These are phyloP conservation scores for Calameuta filiformis DNA, from an alignment of 2,888 invertebrate genomes.

Conservation along the genomic window DNA sequence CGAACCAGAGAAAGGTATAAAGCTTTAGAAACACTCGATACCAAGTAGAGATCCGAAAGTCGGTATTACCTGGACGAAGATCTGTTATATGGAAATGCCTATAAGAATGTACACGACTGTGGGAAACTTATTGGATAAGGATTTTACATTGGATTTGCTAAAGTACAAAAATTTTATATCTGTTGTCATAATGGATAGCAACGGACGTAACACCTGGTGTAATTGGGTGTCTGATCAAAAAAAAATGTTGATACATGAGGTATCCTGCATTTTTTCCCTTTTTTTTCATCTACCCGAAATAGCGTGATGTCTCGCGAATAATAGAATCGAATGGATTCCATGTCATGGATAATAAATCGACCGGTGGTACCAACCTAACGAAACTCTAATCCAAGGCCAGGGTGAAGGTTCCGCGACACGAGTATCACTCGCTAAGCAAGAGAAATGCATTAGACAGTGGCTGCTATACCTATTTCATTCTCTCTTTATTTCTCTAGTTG, in stretches of 20 bases:
- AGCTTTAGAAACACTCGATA: not conserved
- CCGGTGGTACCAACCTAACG: not conserved
- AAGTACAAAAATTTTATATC: not conserved
- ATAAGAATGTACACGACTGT: not conserved
- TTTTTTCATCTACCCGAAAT: not conserved
- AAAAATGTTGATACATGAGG: not conserved
- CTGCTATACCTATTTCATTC: constrained; percentile 14
- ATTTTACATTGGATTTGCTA: not conserved
- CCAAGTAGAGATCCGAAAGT: not conserved
- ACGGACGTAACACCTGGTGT: not conserved
- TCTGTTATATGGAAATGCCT: not conserved
- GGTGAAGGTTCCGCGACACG: constrained; percentile 34
- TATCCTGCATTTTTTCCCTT: not conserved
- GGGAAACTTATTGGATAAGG: not conserved
- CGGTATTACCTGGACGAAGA: not conserved
- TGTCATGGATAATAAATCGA: constrained; percentile 46
- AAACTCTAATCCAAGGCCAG: constrained; percentile 22
- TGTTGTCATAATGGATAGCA: not conserved
- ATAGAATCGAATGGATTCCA: constrained; percentile 34
- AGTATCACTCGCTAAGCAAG: constrained; percentile 34
- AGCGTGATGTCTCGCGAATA: constrained; percentile 31
- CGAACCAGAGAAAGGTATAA: not conserved
- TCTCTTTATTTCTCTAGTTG: constrained; percentile 12
- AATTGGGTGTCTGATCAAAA: not conserved
- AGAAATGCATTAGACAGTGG: constrained; percentile 46